These are phyloP conservation scores for Hyalella azteca DNA, from an alignment of 2,888 invertebrate species.

Conservation along the genomic window DNA sequence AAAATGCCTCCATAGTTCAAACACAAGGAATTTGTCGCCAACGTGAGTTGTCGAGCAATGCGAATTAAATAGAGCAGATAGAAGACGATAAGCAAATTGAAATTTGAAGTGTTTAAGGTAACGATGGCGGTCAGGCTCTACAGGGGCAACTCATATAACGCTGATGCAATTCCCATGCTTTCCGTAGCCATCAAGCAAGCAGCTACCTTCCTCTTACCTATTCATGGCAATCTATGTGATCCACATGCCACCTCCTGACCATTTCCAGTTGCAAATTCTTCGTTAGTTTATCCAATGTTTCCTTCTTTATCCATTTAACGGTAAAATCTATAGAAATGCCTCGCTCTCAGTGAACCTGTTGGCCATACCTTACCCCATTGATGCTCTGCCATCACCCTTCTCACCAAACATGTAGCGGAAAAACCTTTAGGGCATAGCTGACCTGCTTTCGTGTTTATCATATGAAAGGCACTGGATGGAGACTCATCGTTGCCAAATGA, in stretches of 20 bases:
- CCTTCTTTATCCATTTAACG: conserved; percentile 24
- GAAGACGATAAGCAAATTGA: too few species aligned
- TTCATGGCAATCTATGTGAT: background rate
- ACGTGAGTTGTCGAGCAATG: too few species aligned
- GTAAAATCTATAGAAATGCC: background rate
- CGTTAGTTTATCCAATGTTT: conserved; percentile 24
- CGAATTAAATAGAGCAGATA: too few species aligned
- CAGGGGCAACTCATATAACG: too few species aligned
- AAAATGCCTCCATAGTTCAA: too few species aligned
- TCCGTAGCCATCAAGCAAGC: too few species aligned
- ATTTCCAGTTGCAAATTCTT: conserved; percentile 2
- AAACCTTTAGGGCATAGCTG: background rate
- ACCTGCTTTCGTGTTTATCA: background rate
- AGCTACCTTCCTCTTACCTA: background rate
- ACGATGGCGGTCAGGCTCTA: too few species aligned
- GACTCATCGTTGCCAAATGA: background rate
- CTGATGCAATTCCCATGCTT: background rate
- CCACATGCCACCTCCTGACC: background rate
- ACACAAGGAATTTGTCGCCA: too few species aligned
- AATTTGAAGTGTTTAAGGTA: too few species aligned
- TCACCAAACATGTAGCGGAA: background rate
- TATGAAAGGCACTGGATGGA: background rate
- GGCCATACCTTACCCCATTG: background rate
- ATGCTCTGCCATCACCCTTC: background rate
- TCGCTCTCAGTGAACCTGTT: background rate